These are phyloP conservation scores for Gopherus flavomarginatus DNA, from an alignment of 2,113 vertebrate genomes.

Conservation along the genomic window DNA sequence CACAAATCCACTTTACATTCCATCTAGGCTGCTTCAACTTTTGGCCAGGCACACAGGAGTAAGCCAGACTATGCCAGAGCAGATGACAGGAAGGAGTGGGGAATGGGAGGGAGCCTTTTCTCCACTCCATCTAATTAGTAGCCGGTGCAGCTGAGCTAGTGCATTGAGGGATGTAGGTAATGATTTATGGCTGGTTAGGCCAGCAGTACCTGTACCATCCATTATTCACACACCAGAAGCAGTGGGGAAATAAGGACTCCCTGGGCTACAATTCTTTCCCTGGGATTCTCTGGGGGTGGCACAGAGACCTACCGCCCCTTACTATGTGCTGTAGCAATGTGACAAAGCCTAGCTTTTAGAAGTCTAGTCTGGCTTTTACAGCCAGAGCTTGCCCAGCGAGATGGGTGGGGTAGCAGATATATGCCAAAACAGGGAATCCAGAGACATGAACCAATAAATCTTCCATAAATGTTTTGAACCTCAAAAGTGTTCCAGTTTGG, in stretches of 20 bases:
- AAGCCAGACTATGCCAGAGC: not conserved
- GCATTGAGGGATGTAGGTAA: not conserved
- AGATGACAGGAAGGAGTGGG: not conserved
- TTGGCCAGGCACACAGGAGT: not conserved
- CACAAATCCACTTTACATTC: not conserved
- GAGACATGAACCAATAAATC: not conserved
- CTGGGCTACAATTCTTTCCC: not conserved
- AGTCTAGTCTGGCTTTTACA: not conserved
- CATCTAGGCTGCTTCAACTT: not conserved
- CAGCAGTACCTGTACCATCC: not conserved
- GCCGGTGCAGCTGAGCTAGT: not conserved
- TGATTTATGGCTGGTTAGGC: not conserved
- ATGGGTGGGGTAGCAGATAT: accelerated
- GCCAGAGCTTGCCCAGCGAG: not conserved
- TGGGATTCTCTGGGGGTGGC: not conserved
- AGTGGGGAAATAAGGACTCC: not conserved
- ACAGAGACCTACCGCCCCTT: not conserved
- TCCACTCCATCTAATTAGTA: not conserved
- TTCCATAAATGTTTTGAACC: not conserved
- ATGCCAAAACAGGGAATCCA: not conserved
- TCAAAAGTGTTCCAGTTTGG: not conserved
- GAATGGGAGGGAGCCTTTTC: not conserved
- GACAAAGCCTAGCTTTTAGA: not conserved
- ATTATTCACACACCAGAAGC: not conserved
- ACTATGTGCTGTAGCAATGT: not conserved